phyloP scores from a whole-genome alignment of 2,797 vertebrate genomes.

The Lacerta bilineata region DNA sequence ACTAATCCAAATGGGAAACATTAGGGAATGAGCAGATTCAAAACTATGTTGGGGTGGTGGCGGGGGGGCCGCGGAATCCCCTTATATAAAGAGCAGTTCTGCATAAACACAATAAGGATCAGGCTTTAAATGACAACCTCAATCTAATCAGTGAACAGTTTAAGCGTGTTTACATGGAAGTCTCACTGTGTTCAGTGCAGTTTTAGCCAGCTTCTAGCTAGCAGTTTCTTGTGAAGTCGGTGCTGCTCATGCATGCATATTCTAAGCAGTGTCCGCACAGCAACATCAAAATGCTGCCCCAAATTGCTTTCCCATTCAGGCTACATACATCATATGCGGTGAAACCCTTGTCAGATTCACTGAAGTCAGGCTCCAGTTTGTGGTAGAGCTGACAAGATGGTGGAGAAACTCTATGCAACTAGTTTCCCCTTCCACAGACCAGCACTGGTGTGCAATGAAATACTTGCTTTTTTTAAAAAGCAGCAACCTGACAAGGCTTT shows the following conservation, averaged over 20 bases:
- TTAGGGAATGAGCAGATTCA: neutral
- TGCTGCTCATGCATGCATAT: no score
- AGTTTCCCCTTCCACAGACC: neutral
- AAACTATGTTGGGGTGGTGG: neutral
- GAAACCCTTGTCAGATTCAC: constrained; percentile 1
- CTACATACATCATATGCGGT: no score
- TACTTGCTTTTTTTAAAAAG: neutral
- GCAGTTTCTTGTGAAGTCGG: no score
- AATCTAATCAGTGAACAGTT: constrained; percentile 11
- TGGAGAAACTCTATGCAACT: neutral
- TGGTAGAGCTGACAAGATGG: neutral
- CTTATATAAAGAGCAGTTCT: neutral
- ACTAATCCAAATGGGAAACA: neutral
- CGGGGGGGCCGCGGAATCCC: neutral
- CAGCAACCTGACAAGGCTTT: neutral
- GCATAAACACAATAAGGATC: constrained; percentile 13
- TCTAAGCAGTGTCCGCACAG: no score
- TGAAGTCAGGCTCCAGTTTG: neutral
- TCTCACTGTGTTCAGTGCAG: neutral
- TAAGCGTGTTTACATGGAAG: constrained; percentile 7
- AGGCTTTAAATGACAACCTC: neutral
- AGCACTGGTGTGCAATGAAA: neutral
- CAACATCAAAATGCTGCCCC: no score
- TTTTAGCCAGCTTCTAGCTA: neutral
- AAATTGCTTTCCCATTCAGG: no score